Base-by-base conservation (phyloP, 2,888 invertebrate genomes). In the Callimorpha dominula region DNA sequence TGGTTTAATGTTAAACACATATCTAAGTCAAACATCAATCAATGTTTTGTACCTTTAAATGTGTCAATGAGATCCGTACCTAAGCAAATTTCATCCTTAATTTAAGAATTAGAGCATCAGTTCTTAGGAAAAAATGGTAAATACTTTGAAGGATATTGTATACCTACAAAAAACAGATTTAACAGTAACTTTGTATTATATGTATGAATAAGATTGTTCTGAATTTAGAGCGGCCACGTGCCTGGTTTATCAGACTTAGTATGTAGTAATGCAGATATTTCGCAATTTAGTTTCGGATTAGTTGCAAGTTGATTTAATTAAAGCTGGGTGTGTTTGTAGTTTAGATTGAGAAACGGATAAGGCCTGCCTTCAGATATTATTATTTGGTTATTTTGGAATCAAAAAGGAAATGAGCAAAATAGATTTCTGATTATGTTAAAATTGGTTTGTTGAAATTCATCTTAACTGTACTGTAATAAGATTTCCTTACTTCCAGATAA, bases 211-310 rank as follows among this genome's bases (percentile, higher is more conserved):
- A 65, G 54, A 75, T 74, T 74, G 72, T 72, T 69, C 2, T 76
- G 65, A 78, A 84, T 79, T 84, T 85, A 83, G 84, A 81, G 77
- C 84, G 80, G 78, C 79, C 87, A 86, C 86, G 86, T 86, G 86
- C 77, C 72, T 76, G 75, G 69, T 69, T 75, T 75, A 68, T 68
- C 73, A 73, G 62, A 68, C 75, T 77, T 60, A 72, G 70, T 77
- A 66, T 79, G 78, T 72, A 80, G 81, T 78, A 82, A 81, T 79
- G 80, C 79, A 81, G 75, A 70, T 68, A 78, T 82, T 84, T 76
- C 70, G 76, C 71, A 81, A 85, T 77, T 62, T 76, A 72, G 65
- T 71, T 72, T 73, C 65, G 64, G 71, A 78, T 77, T 84, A 70
- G 73, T 72, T 75, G 68, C 68, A 78, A 83, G 77, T 76, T 78